phyloP scores from a whole-genome alignment of 37 sponge, comb jelly and placozoan genomes.

The Agelas oroides region DNA sequence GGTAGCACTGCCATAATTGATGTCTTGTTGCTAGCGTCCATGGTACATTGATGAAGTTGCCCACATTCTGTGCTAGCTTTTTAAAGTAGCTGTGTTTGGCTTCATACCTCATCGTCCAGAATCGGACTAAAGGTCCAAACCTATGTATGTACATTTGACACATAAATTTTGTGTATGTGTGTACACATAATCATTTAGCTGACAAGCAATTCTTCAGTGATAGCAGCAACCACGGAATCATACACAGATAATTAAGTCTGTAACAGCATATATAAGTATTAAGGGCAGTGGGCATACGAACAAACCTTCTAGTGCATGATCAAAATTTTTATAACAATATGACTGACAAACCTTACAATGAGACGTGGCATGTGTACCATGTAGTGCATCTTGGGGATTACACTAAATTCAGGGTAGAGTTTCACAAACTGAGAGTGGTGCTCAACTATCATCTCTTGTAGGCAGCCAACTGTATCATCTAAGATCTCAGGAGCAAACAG shows the following conservation, averaged over 20 bases:
- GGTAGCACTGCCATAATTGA: conserved; percentile 14
- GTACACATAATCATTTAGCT: no score
- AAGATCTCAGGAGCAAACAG: no score
- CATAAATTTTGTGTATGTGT: not conserved
- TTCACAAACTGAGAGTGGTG: not conserved
- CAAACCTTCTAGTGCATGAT: no score
- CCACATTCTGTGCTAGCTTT: conserved; percentile 22
- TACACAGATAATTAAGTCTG: no score
- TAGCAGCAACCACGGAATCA: no score
- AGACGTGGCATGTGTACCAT: no score
- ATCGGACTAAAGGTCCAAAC: conserved; percentile 5
- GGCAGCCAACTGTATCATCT: conserved; percentile 6
- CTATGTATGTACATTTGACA: not conserved
- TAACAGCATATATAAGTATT: no score
- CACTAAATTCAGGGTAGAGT: conserved; percentile 2
- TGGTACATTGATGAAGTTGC: conserved; percentile 15
- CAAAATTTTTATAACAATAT: no score
- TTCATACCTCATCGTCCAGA: conserved; percentile 17
- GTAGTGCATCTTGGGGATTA: conserved; percentile 24
- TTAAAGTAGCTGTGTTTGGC: conserved; percentile 1
- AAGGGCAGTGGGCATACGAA: no score
- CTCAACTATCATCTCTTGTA: conserved; percentile 8
- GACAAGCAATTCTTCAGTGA: no score
- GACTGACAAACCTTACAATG: no score
- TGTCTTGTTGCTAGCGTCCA: conserved; percentile 14